Conservation (phyloP, 2,113 vertebrate genomes). For the Fulica atra region DNA sequence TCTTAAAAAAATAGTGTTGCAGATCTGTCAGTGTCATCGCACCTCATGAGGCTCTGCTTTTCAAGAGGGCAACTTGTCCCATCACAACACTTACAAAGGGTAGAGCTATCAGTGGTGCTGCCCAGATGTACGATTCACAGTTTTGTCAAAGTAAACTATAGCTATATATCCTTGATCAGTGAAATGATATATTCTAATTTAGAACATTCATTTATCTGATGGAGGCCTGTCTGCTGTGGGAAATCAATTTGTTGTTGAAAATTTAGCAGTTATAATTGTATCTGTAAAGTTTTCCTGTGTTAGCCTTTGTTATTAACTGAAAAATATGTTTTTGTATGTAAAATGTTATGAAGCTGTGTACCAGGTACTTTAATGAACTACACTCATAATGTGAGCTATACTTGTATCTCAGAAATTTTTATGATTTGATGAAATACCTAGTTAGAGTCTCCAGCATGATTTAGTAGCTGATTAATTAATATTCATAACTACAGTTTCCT, state of each 20-base stretch:
- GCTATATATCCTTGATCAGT: background rate
- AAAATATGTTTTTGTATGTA: background rate
- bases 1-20: background rate
- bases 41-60: background rate
- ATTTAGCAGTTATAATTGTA: background rate
- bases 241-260: background rate
- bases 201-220: background rate
- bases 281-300: background rate
- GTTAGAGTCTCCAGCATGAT: background rate
- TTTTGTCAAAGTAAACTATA: background rate
- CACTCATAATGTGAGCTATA: background rate
- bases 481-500: background rate
- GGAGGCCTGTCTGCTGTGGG: background rate
- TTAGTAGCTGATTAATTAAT: background rate
- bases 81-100: background rate
- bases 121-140: background rate
- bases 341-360: background rate
- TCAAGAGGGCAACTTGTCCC: background rate
- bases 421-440: background rate
- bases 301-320: background rate
- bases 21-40: background rate
- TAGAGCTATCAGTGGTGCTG: background rate
- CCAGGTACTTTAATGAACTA: background rate
- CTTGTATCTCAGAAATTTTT: background rate
- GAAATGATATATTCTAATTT: background rate